Percentiles rank a stretch among this genome's conserved stretches.
These are phyloP conservation scores for Petrocephalus schoutedeni DNA, from an alignment of 2,797 vertebrate species.

Conservation along the genomic window DNA sequence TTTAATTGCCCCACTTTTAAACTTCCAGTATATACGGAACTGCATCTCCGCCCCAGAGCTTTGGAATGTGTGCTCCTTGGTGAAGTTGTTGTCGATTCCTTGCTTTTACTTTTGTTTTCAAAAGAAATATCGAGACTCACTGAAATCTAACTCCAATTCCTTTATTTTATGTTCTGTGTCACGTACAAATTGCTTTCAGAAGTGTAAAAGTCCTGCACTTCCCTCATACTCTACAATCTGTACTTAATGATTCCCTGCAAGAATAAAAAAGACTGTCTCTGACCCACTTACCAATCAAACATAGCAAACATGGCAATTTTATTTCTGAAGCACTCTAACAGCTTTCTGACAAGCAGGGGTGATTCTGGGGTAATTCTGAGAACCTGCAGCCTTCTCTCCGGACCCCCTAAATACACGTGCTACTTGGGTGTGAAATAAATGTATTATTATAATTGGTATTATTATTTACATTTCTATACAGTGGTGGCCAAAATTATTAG, in stretches of 20 bases:
- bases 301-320: background rate
- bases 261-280: constrained; percentile 5
- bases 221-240: constrained; percentile 1
- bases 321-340: constrained; percentile 9
- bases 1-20: background rate
- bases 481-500: too few relatives aligned
- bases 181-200: background rate
- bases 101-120: background rate
- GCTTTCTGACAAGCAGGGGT: background rate
- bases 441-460: too few relatives aligned
- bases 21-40: background rate
- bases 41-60: background rate
- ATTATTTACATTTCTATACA: too few relatives aligned
- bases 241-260: constrained; percentile 11
- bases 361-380: too few relatives aligned
- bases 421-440: too few relatives aligned
- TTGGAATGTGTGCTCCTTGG: background rate
- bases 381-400: too few relatives aligned
- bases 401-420: too few relatives aligned
- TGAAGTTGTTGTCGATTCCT: background rate
- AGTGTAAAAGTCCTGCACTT: background rate
- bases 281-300: constrained; percentile 15
- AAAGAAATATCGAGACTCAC: background rate
- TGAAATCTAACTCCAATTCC: background rate
- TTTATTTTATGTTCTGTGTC: constrained; percentile 6